Base-by-base conservation (phyloP, 2,113 vertebrate species). In the Chroicocephalus ridibundus region DNA sequence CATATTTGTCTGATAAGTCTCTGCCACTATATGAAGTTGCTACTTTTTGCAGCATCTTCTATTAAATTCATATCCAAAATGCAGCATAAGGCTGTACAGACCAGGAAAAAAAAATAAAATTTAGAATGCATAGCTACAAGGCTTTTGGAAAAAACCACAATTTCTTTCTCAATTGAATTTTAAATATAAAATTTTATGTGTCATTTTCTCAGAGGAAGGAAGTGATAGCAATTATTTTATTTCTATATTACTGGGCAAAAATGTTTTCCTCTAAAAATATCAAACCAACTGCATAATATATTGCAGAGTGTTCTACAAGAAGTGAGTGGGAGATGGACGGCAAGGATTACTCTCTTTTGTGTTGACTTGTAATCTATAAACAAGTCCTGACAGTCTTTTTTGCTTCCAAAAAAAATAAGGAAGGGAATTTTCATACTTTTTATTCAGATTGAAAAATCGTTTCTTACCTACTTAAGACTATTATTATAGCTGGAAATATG, bases 261-360 rank as follows among this genome's bases (percentile, higher is more conserved):
- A 55, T 31, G 2, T 90, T 92, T 88, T 31, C 47, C 34, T 96
- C 70, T 83, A 86, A 90, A 94, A 92, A 85, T 79, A 92, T 61
- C 85, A 71, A 64, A 22, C 44, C 32, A 54, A 40, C 22, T n/a
- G 52, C 55, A 62, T 55, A 77, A 55, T 75, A 81, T 86, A 91
- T 92, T 94, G 83, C 24, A 6, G 86, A 70, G 20, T 29, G 36
- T 61, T 70, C 91, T 40, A 69, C 61, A 70, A 38, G 64, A 88
- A 70, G 47, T 42, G 60, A 88, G 51, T 84, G 70, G 81, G 86
- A 94, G 64, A 44, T 4, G 16, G 61, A 19, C 66, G 74, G 58
- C 31, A 40, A 81, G 29, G 49, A 46, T 71, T 88, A 24, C 78
- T 88, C 64, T 75, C 61, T 76, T 91, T 75, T 49, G 22, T 79